Evolutionary conservation across 2,113 vertebrate species (phyloP), one percentile per base, ranked within the genome.

Genomic region (Carollia perspicillata): DNA sequence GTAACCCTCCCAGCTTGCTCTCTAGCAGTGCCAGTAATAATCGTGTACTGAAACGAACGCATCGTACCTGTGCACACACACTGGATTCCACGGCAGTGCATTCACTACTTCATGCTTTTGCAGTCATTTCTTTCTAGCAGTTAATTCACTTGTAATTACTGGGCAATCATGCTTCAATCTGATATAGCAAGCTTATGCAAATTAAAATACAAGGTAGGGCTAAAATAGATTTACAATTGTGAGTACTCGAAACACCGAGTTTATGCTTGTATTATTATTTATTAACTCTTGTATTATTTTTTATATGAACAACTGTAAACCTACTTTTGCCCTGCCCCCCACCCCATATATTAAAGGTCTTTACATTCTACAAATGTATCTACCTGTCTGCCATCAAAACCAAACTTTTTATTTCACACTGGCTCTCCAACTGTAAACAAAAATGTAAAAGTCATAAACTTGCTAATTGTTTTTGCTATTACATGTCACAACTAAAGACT

Each of bases 361-460:
- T 96, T 58, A 53, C 20, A 11, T 80, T 90, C 90, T 94, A 74
- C 60, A 93, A 78, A 58, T 66, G 1, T 80, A 69, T 68, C 51
- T 90, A 40, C 75, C 72, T 92, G 33, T 90, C 72, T 92, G 33
- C 89, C 90, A 95, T 97, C 72, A 95, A 94, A 93, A 79, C 80
- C 87, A 77, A 92, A 85, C 87, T 92, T 75, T 28, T 81, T 91
- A 93, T 60, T 92, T 97, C 81, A 40, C 60, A 30, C 12, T 71
- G 60, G 17, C 55, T 92, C 26, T 95, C 68, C 88, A 96, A 86
- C 92, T 94, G 42, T 95, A 91, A 92, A 93, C 92, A 96, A 85
- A 93, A 97, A 91, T 95, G 72, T 92, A 89, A 96, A 92, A 96
- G 80, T 96, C 96, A 97, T 96, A 96, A 97, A 97, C 63, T 78